These are phyloP conservation scores for Sternotherus odoratus DNA, from an alignment of 2,797 vertebrate species.

Conservation along the genomic window DNA sequence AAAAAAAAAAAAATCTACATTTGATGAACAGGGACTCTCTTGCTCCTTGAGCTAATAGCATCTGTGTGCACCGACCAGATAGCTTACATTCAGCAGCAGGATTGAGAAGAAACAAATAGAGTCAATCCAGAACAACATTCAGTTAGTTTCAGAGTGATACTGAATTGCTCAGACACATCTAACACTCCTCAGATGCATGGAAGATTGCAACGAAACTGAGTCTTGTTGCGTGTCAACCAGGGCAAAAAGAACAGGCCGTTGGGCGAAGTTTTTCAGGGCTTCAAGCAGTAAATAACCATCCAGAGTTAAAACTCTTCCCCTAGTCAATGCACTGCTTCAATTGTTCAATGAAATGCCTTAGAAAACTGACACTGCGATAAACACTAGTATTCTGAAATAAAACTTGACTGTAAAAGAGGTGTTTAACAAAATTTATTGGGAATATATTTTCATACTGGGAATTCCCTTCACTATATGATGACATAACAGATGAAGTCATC, in stretches of 20 bases:
- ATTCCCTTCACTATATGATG: not conserved
- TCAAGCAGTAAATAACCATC: fast-evolving
- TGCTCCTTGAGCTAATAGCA: not conserved
- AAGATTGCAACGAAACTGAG: not conserved
- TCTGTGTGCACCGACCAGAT: not conserved
- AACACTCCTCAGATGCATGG: not conserved
- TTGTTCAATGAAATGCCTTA: not conserved
- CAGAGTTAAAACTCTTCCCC: not conserved
- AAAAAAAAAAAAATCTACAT: not conserved
- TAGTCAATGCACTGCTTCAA: not conserved
- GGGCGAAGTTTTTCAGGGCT: not conserved
- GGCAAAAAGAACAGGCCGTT: not conserved
- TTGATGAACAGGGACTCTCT: not conserved
- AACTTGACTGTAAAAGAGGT: not conserved
- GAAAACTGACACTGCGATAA: not conserved
- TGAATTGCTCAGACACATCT: fast-evolving
- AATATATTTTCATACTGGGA: not conserved
- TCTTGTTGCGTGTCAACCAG: not conserved
- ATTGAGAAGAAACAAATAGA: not conserved
- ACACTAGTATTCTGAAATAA: not conserved
- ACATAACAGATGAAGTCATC: not conserved
- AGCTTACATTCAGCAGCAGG: not conserved
- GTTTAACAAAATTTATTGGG: not conserved
- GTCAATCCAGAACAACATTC: not conserved
- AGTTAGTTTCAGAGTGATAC: not conserved